These are phyloP conservation scores for Epinephelus fuscoguttatus DNA, from an alignment of 2,113 vertebrate species.

Conservation along the genomic window DNA sequence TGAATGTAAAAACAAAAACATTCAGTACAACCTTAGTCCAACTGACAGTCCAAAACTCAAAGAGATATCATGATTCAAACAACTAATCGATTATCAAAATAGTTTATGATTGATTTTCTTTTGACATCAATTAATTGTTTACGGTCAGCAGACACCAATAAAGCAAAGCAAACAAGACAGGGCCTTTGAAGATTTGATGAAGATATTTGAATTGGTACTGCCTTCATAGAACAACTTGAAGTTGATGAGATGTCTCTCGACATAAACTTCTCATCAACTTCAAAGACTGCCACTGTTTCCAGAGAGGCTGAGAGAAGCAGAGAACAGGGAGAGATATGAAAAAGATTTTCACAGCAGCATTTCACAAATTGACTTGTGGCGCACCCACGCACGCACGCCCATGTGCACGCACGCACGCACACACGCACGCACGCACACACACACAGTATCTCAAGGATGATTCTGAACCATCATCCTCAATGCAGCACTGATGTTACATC, in stretches of 20 bases:
- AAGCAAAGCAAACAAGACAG: conserved; percentile 8
- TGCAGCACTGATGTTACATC: conserved; percentile 1
- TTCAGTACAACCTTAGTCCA: not conserved
- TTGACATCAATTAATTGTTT: not conserved
- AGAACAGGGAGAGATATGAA: conserved; percentile 10
- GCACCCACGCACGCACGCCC: not conserved
- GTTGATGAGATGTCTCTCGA: conserved; percentile 8
- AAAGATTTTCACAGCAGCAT: conserved; percentile 23
- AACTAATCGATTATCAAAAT: not conserved
- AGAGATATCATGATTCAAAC: not conserved
- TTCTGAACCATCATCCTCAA: conserved; percentile 8
- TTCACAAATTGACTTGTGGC: conserved; percentile 22
- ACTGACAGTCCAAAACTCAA: not conserved
- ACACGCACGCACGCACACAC: not conserved
- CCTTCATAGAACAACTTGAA: conserved; percentile 8
- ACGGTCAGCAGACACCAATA: not conserved
- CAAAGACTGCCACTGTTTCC: conserved; percentile 39
- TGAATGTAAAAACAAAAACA: no score
- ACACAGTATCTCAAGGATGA: not conserved
- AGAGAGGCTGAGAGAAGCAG: conserved; percentile 6
- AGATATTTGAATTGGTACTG: not conserved
- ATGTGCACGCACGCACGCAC: not conserved
- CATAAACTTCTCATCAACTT: conserved; percentile 9
- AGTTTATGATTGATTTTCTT: not conserved
- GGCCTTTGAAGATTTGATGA: conserved; percentile 1